Evolutionary conservation across 1,140 invertebrate genomes (phyloP).

Genomic region (Drosophila sp.): DNA sequence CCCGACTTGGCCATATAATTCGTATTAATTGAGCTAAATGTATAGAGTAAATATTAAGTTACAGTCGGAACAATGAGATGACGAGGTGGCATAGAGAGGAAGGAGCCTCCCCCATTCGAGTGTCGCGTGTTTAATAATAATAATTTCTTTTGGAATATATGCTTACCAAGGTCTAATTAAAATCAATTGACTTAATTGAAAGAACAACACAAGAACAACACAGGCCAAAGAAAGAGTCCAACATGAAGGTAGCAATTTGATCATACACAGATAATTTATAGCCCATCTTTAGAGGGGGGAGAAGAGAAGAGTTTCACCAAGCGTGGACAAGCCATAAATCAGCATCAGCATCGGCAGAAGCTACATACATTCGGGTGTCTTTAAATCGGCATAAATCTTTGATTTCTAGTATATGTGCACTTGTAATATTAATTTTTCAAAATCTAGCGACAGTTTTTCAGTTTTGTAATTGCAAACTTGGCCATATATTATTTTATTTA

Average conservation of each 20-base stretch:
- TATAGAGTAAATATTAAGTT: conserved; percentile 68
- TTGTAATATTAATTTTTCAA: conserved; percentile 73
- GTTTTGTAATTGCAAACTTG: conserved; percentile 70
- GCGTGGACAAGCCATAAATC: conserved; percentile 58
- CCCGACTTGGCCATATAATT: conserved; percentile 70
- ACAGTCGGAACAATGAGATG: conserved; percentile 29
- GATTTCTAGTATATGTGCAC: conserved; percentile 35
- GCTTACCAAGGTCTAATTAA: conserved; percentile 79
- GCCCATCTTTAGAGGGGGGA: neutral
- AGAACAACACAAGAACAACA: conserved; percentile 60
- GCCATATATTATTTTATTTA: conserved; percentile 70
- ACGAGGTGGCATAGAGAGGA: conserved; percentile 50
- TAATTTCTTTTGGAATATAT: conserved; percentile 75
- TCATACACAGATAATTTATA: conserved; percentile 72
- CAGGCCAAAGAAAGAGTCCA: conserved; percentile 26
- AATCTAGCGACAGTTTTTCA: conserved; percentile 71
- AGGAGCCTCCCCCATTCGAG: conserved; percentile 27
- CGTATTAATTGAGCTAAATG: conserved; percentile 72
- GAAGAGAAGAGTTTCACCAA: conserved; percentile 26
- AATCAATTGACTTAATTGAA: conserved; percentile 81
- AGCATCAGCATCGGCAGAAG: conserved; percentile 49
- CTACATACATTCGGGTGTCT: conserved; percentile 38
- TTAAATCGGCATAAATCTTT: conserved; percentile 77
- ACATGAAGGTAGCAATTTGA: conserved; percentile 80
- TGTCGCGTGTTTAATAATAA: conserved; percentile 79